Conservation (phyloP, 2,888 invertebrate genomes). For the Epiperipatus broadwayi region DNA sequence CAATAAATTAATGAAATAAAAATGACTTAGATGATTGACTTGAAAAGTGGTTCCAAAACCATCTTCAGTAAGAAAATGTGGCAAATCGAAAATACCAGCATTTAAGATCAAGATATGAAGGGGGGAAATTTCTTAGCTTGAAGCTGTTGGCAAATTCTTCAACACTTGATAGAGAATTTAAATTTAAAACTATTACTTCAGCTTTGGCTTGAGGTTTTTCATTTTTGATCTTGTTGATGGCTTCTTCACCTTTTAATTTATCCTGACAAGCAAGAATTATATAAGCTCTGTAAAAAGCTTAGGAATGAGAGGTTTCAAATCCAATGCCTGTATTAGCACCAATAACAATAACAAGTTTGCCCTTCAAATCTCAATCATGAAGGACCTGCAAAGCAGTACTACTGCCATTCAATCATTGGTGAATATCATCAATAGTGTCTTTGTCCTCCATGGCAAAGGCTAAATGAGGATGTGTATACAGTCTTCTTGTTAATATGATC, state of each 20-base stretch:
- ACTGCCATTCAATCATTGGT: constrained; percentile 69
- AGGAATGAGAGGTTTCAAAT: constrained; percentile 67
- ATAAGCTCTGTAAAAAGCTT: constrained; percentile 69
- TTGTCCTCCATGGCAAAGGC: constrained; percentile 74
- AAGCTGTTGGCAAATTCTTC: constrained; percentile 29
- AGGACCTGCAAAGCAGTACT: constrained; percentile 63
- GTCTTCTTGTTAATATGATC: constrained; percentile 50
- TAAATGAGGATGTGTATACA: constrained; percentile 71
- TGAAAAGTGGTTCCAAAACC: constrained; percentile 38
- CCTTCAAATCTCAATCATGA: constrained; percentile 67
- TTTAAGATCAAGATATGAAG: constrained; percentile 34
- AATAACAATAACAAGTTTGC: constrained; percentile 64
- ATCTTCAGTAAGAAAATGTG: constrained; percentile 29
- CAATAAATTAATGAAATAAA: constrained; percentile 54
- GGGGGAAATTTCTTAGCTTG: constrained; percentile 25
- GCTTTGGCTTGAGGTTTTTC: constrained; percentile 35
- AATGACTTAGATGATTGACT: constrained; percentile 67
- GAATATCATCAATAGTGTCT: constrained; percentile 38
- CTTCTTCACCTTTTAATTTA: constrained; percentile 41
- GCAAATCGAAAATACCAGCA: constrained; percentile 32
- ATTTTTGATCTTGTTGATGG: constrained; percentile 45
- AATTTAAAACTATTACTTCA: constrained; percentile 28
- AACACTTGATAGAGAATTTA: constrained; percentile 29
- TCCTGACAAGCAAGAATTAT: constrained; percentile 66
- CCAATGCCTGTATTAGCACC: constrained; percentile 86